A percentile compares a stretch with the other conserved stretches of the same genome.
phyloP scores from a whole-genome alignment of 2,797 vertebrate species.

The Molothrus ater region DNA sequence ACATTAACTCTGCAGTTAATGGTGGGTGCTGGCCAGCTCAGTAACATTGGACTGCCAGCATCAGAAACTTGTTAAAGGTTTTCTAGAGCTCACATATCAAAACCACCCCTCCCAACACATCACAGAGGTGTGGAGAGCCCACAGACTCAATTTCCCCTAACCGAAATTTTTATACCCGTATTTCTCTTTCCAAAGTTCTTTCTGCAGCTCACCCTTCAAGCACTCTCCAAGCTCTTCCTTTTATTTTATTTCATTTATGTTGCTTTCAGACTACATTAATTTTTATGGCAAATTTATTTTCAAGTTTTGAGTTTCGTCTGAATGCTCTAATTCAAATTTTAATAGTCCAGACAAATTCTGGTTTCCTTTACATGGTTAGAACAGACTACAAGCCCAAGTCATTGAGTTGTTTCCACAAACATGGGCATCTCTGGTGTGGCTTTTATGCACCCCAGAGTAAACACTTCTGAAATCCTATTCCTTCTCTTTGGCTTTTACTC shows the following conservation, averaged over 20 bases:
- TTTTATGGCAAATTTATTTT: slow-evolving; percentile 1
- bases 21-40: background rate
- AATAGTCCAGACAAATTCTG: background rate
- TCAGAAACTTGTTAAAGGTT: background rate
- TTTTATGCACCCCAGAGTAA: slow-evolving; percentile 21
- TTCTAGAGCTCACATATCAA: background rate
- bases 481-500: slow-evolving; percentile 66
- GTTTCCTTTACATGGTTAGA: background rate
- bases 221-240: background rate
- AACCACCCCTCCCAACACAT: accelerated
- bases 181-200: background rate
- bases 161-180: background rate
- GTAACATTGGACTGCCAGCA: background rate
- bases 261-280: background rate
- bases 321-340: background rate
- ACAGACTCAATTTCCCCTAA: background rate
- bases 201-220: background rate
- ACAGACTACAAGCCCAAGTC: background rate
- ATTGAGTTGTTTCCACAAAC: background rate
- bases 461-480: slow-evolving; percentile 59
- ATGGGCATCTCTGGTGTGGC: background rate
- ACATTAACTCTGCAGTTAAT: background rate
- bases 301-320: background rate
- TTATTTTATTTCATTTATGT: background rate
- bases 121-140: background rate